These are phyloP conservation scores for Leptopilina clavipes DNA, from an alignment of 1,140 invertebrate genomes.

Conservation along the genomic window DNA sequence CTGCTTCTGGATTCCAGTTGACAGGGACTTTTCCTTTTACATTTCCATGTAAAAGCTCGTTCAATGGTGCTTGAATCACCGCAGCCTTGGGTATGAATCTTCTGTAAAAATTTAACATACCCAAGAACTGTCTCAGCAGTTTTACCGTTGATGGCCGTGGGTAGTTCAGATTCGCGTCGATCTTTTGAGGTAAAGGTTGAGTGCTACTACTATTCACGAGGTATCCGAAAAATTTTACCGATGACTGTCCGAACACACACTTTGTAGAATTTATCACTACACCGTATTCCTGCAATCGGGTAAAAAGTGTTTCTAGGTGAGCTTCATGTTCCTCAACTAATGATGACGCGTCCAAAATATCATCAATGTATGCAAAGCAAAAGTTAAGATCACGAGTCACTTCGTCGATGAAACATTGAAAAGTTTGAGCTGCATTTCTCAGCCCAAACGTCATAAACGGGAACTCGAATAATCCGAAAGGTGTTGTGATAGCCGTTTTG, in stretches of 20 bases:
- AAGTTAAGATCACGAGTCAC: constrained; percentile 61
- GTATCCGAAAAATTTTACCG: constrained; percentile 61
- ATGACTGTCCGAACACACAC: constrained; percentile 52
- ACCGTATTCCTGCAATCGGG: not conserved
- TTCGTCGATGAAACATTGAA: constrained; percentile 59
- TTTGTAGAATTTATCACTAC: constrained; percentile 49
- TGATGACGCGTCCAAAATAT: constrained; percentile 53
- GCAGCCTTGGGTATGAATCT: constrained; percentile 53
- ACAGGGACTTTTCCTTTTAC: constrained; percentile 52
- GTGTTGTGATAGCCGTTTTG: too few species aligned
- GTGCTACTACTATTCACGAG: constrained; percentile 49
- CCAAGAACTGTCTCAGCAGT: constrained; percentile 61
- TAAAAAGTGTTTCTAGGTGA: not conserved
- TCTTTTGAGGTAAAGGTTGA: constrained; percentile 42
- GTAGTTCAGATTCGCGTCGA: too few species aligned
- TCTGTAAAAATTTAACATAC: constrained; percentile 61
- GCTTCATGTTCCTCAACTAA: constrained; percentile 43
- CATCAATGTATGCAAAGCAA: constrained; percentile 57
- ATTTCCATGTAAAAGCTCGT: constrained; percentile 48
- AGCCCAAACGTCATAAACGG: constrained; percentile 63
- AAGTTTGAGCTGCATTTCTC: constrained; percentile 56
- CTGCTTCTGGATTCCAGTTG: constrained; percentile 46
- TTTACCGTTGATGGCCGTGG: not conserved
- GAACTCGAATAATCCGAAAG: too few species aligned
- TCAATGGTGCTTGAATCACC: constrained; percentile 51